phyloP scores from a whole-genome alignment of 2,113 vertebrate genomes.

The Pantherophis guttatus region DNA sequence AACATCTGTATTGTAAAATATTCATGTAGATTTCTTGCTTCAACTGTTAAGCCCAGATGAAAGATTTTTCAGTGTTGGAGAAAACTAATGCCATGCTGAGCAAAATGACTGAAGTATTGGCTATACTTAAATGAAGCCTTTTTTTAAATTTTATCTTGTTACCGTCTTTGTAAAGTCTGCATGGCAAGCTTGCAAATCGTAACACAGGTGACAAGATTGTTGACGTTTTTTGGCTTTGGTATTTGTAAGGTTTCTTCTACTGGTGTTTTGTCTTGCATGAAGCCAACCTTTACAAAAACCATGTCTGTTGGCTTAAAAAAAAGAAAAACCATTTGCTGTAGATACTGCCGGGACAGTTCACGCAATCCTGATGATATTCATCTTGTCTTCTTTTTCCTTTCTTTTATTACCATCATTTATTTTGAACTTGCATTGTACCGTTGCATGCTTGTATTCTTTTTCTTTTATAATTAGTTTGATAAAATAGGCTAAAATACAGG shows the following conservation, averaged over 20 bases:
- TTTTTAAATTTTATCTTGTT: slow-evolving; percentile 4
- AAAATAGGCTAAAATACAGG: not conserved
- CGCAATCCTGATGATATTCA: not conserved
- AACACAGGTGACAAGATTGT: not conserved
- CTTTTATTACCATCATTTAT: not conserved
- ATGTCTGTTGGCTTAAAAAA: not conserved
- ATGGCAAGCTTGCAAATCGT: not conserved
- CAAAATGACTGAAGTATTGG: slow-evolving; percentile 39
- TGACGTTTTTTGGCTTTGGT: not conserved
- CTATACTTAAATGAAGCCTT: slow-evolving; percentile 32
- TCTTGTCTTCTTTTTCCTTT: not conserved
- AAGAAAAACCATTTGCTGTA: not conserved
- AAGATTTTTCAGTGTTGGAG: not conserved
- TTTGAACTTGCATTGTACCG: not conserved
- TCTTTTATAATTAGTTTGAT: not conserved
- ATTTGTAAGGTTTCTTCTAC: not conserved
- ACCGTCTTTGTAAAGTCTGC: slow-evolving; percentile 37
- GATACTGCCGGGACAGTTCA: not conserved
- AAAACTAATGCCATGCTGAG: slow-evolving; percentile 10
- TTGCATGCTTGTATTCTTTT: not conserved
- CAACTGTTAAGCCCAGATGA: not conserved
- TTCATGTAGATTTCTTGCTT: not conserved
- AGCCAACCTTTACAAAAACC: not conserved
- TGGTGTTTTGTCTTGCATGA: not conserved
- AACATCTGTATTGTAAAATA: not conserved